Conservation (phyloP, 2,888 invertebrate genomes). For the Eulithis prunata region DNA sequence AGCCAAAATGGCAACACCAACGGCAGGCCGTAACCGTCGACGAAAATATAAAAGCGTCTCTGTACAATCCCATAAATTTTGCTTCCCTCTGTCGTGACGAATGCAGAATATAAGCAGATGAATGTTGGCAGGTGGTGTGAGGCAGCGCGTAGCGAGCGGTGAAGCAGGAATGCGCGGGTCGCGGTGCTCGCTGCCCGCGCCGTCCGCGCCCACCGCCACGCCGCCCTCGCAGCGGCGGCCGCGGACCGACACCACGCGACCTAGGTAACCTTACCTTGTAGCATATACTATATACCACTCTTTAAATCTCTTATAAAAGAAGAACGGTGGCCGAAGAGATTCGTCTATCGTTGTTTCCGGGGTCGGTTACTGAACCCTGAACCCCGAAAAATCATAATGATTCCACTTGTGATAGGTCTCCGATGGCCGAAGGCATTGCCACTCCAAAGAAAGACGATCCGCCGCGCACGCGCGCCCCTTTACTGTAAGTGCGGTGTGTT, state of each 20-base stretch:
- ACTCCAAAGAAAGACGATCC: constrained; percentile 26
- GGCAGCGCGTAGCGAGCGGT: constrained; percentile 67
- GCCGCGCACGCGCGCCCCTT: constrained; percentile 22
- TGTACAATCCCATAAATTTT: too few relatives aligned
- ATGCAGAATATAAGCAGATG: too few relatives aligned
- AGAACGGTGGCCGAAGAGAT: too few relatives aligned
- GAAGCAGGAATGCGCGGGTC: constrained; percentile 55
- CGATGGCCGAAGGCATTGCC: constrained; percentile 22
- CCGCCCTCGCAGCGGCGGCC: constrained; percentile 44
- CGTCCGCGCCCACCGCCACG: constrained; percentile 42
- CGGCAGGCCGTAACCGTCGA: too few relatives aligned
- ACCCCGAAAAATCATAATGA: constrained; percentile 5
- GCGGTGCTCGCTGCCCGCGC: constrained; percentile 64
- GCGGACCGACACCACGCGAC: constrained; percentile 45
- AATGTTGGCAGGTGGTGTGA: constrained; percentile 46
- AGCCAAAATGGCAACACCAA: too few relatives aligned
- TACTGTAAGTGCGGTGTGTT: constrained; percentile 23
- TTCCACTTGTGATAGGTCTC: constrained; percentile 20
- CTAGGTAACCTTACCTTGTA: constrained; percentile 46
- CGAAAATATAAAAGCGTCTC: too few relatives aligned
- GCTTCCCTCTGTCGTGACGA: too few relatives aligned
- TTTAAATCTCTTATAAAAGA: too few relatives aligned
- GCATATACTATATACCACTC: too few relatives aligned
- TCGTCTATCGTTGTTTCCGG: too few relatives aligned
- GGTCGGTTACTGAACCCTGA: not conserved